A percentile compares a stretch with the other conserved stretches of the same genome.
These are phyloP conservation scores for Dioctria linearis DNA, from an alignment of 2,888 invertebrate genomes.

Conservation along the genomic window DNA sequence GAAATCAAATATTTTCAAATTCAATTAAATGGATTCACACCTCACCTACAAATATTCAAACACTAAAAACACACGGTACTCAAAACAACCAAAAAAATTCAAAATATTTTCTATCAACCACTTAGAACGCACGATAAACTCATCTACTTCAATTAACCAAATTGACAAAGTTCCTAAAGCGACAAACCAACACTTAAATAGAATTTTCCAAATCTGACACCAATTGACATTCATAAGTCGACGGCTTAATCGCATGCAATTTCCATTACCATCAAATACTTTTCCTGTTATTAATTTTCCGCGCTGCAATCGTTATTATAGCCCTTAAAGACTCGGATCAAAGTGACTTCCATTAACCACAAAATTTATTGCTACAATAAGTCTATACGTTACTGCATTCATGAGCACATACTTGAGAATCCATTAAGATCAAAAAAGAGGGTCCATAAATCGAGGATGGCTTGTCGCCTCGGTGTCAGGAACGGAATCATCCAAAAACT, in stretches of 20 bases:
- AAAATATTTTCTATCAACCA: too few species aligned
- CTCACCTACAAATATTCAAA: too few species aligned
- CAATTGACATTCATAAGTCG: slow-evolving; percentile 14
- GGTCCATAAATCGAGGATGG: slow-evolving; percentile 54
- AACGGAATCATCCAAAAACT: slow-evolving; percentile 27
- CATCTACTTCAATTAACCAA: too few species aligned
- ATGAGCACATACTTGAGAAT: slow-evolving; percentile 57
- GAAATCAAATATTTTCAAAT: too few species aligned
- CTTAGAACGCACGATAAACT: too few species aligned
- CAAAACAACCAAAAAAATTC: too few species aligned
- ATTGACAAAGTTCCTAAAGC: too few species aligned
- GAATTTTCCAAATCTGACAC: background rate
- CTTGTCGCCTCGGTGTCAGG: slow-evolving; percentile 52
- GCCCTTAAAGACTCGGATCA: slow-evolving; percentile 44
- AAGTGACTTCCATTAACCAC: slow-evolving; percentile 57
- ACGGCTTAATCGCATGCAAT: slow-evolving; percentile 47
- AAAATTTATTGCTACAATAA: slow-evolving; percentile 57
- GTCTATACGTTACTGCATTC: slow-evolving; percentile 49
- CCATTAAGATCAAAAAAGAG: slow-evolving; percentile 57
- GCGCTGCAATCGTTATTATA: slow-evolving; percentile 17
- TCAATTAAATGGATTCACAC: too few species aligned
- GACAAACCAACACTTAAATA: too few species aligned
- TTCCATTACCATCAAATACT: slow-evolving; percentile 30
- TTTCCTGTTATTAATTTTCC: slow-evolving; percentile 44
- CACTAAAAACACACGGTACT: too few species aligned